Evolutionary conservation across 1,140 invertebrate genomes (phyloP), one percentile per base, ranked within the genome.

Genomic region (Helicoverpa armigera): DNA sequence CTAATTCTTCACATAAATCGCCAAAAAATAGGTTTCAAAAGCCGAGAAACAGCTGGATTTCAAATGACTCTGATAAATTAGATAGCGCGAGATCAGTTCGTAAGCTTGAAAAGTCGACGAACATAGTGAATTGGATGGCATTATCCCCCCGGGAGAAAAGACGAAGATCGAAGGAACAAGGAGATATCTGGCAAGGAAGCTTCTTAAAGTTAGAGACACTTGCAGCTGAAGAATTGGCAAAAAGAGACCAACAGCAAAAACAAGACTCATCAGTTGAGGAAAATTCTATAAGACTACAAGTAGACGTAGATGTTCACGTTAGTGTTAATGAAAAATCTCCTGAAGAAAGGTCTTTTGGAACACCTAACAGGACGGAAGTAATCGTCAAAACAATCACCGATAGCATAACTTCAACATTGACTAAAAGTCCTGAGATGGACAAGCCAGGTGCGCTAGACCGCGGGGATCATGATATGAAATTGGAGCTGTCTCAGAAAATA

Each of bases 131-230:
- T 70, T 87, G 86, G 87, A 87, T 89, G 83, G 81, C 80, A 54
- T 82, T 88, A 76, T 89, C 88, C 0, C 88, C 87, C 29, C 82
- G 88, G 80, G 80, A 87, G 58, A 81, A 70, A 31, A 75, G 82
- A 61, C 67, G 85, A 51, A 80, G 48, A 35, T 72, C 65, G 18
- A 81, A 72, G 23, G 51, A 82, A 50, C 10, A 13, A 48, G 29
- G 31, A 4, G 76, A 81, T 13, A 50, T 29, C 29, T 78, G 63
- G 69, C 16, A 63, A 74, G 31, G 51, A n/a, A 14, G 11, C 16
- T 11, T 35, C 7, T 18, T 72, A 12, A 61, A 67, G 2, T 60
- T 67, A 70, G 63, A 56, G 11, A 16, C 51, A 29, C 3, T 18
- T 31, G 2, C 18, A 56, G 16, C 13, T 58, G 31, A 48, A 70